Conservation (phyloP, 1,140 invertebrate species). For the Hylyphantes graminicola region DNA sequence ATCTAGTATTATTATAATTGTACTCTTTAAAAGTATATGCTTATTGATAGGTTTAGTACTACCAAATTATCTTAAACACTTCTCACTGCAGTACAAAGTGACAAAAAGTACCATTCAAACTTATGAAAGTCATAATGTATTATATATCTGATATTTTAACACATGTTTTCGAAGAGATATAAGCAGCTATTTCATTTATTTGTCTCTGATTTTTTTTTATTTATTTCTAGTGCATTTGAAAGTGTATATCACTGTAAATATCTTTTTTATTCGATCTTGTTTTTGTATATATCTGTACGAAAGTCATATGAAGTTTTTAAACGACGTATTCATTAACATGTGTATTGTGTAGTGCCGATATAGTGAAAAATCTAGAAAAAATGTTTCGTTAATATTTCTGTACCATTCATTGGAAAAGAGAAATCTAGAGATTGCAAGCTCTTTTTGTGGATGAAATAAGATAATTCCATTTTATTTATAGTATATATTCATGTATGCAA, state of each 20-base stretch:
- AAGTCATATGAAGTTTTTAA: slow-evolving; percentile 16
- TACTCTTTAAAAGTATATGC: too few species aligned
- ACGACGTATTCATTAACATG: slow-evolving; percentile 3
- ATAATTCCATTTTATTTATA: too few species aligned
- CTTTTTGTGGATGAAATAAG: neutral
- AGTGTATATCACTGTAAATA: slow-evolving; percentile 10
- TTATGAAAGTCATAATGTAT: too few species aligned
- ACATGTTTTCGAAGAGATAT: too few species aligned
- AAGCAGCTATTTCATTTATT: too few species aligned
- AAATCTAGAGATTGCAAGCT: slow-evolving; percentile 1
- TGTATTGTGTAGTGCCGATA: slow-evolving; percentile 16
- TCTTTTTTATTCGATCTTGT: neutral
- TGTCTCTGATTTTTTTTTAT: too few species aligned
- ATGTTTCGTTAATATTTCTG: slow-evolving; percentile 21
- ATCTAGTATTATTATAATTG: too few species aligned
- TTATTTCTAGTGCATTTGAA: slow-evolving; percentile 3
- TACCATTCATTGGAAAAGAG: neutral
- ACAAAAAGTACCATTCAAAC: too few species aligned
- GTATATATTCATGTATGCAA: too few species aligned
- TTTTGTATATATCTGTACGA: slow-evolving; percentile 22
- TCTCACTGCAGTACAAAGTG: too few species aligned
- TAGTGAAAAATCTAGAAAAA: slow-evolving; percentile 33
- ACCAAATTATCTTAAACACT: too few species aligned
- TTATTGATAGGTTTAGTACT: neutral
- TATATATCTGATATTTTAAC: too few species aligned